Base-by-base conservation (phyloP, 2,113 vertebrate species). In the Vidua macroura region DNA sequence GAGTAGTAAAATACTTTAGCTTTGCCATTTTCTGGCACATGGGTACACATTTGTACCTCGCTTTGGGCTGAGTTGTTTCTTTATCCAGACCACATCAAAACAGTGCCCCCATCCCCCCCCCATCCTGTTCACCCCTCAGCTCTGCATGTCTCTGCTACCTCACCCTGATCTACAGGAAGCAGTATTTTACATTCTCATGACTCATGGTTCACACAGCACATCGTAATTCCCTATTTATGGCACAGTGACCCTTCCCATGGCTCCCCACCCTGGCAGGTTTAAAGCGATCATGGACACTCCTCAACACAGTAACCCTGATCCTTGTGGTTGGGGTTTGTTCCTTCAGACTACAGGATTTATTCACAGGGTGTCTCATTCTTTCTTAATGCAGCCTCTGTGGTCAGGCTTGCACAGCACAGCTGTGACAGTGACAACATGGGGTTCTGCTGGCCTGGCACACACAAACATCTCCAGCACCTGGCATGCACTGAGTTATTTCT, bases 41-140 rank as follows among this genome's bases (percentile, higher is more conserved):
- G 15, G 66, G 39, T 4, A 23, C 0, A 22, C 6, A 3, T 37
- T 11, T 1, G 8, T 22, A 10, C 51, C 17, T 39, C 1, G 0
- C 33, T 23, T 14, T 13, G 35, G 51, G 35, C 13, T 82, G 13
- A 17, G 37, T 1, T 27, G 20, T 39, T 37, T 10, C 15, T 62
- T 51, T 23, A 18, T 2, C 28, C 66, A 18, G 35, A 15, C 19
- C 59, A 30, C 39, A 60, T 23, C 4, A 3, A 18, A 37, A 11
- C 20, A 58, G 43, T n/a, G 52, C 11, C 16, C 59, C 35, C 59
- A 58, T 35, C 39, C 15, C 39, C 15, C 24, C 75, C 10, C 3
- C 46, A 31, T 55, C 35, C 60, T 10, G 7, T 11, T 10, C 18
- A 37, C 72, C 63, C 2, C 30, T 13, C n/a, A 12, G 68, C 16